Base-by-base conservation (phyloP, 2,797 vertebrate species). In the Zenarchopterus dispar region DNA sequence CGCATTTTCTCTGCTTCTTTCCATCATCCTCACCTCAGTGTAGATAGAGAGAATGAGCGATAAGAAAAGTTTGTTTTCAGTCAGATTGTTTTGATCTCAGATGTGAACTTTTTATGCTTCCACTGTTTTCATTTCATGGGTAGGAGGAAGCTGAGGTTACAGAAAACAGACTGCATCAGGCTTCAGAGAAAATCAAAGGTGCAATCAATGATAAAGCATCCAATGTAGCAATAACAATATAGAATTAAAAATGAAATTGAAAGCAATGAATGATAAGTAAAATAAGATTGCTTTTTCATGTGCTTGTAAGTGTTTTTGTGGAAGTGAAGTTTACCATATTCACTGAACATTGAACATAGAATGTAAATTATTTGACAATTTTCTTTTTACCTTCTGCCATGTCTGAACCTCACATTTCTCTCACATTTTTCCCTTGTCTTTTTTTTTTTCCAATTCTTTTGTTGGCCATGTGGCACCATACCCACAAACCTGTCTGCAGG, bases 401-500 rank as follows among this genome's bases (percentile, higher is more conserved):
- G 5, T 33, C 39, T 63, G 44, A 77, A 58, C 43, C 15, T 17
- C 10, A 33, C 28, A 31, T 59, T 41, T 61, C 18, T 33, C 17
- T 61, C 7, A 5, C n/a, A n/a, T n/a, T 6, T 7, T 19, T 8
- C 19, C 50, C 56, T 50, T 36, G 19, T 19, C 2, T 1, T 0
- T 48, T 23, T 0, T 48, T 23, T 74, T 68, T 70, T 5, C 19
- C 19, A 58, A 48, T 55, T 45, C 55, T 67, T 70, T 36, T 8
- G 45, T 22, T 41, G 67, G 73, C 59, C 44, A 24, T 4, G 10
- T 56, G 49, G 66, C 53, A 61, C 33, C 41, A 51, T 73, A 76
- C 77, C 64, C 28, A 69, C 47, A n/a, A 47, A 56, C 41, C 57
- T 53, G 31, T 61, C 62, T 62, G 33, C 59, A 51, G 47, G 26